phyloP scores from a whole-genome alignment of 2,113 vertebrate genomes.

The Tupaia chinensis region DNA sequence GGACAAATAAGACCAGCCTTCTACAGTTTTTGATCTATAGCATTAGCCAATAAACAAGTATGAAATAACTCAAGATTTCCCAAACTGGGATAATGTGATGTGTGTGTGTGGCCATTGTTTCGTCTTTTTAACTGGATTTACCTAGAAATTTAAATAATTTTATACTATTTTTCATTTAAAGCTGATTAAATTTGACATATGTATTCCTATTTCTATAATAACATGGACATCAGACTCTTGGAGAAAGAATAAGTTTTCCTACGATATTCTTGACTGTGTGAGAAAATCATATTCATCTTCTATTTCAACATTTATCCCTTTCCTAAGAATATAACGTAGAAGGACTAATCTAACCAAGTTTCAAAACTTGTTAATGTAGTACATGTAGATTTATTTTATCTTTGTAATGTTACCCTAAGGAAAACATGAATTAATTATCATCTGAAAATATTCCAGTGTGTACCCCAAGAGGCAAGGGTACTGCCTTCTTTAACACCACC shows the following conservation, averaged over 20 bases:
- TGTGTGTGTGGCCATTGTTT: not conserved
- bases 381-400: not conserved
- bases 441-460: not conserved
- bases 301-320: not conserved
- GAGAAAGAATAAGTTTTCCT: conserved; percentile 14
- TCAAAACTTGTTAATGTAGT: not conserved
- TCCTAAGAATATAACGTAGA: not conserved
- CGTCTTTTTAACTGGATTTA: not conserved
- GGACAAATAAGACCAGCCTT: not conserved
- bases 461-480: not conserved
- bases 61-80: not conserved
- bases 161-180: not conserved
- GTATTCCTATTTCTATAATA: not conserved
- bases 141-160: not conserved
- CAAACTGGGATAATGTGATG: not conserved
- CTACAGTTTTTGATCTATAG: not conserved
- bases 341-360: not conserved
- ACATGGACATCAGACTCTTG: not conserved
- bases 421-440: not conserved
- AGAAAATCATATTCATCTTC: not conserved
- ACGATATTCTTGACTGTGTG: not conserved
- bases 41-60: not conserved
- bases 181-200: conserved; percentile 5
- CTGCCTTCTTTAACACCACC: not conserved
- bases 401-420: not conserved